These are phyloP conservation scores for Melinaea marsaeus DNA, from an alignment of 2,888 invertebrate genomes.

Conservation along the genomic window DNA sequence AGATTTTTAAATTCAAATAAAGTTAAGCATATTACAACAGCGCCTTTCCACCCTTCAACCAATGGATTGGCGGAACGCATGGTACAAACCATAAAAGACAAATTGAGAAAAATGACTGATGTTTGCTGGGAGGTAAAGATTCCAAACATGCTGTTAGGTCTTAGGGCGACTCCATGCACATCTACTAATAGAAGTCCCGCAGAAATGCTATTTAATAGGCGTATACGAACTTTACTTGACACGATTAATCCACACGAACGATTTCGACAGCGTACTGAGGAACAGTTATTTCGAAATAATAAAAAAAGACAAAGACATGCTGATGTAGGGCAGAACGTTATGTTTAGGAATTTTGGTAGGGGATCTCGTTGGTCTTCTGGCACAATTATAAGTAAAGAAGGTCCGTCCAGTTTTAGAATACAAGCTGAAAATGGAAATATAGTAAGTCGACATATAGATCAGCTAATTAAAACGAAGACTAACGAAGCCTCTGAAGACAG, in stretches of 20 bases:
- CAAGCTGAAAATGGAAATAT: too few relatives aligned
- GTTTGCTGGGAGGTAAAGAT: constrained; percentile 26
- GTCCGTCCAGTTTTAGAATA: too few relatives aligned
- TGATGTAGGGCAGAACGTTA: too few relatives aligned
- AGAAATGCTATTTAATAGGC: constrained; percentile 24
- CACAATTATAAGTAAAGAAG: too few relatives aligned
- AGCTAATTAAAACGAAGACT: too few relatives aligned
- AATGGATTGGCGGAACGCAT: constrained; percentile 32
- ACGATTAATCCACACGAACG: constrained; percentile 19
- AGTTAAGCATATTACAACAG: constrained; percentile 28
- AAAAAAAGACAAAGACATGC: too few relatives aligned
- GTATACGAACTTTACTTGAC: constrained; percentile 23
- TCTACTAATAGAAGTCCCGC: constrained; percentile 24
- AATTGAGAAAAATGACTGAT: constrained; percentile 24
- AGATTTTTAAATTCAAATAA: constrained; percentile 20
- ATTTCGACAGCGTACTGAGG: too few relatives aligned
- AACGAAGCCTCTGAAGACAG: too few relatives aligned
- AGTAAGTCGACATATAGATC: too few relatives aligned
- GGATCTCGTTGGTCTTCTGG: too few relatives aligned
- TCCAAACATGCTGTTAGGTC: constrained; percentile 13
- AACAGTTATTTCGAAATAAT: too few relatives aligned
- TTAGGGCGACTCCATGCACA: constrained; percentile 18
- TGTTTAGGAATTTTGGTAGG: too few relatives aligned
- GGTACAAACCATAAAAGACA: constrained; percentile 31
- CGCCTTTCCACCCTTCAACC: constrained; percentile 31